These are phyloP conservation scores for Tetrao urogallus DNA, from an alignment of 2,113 vertebrate genomes.

Conservation along the genomic window DNA sequence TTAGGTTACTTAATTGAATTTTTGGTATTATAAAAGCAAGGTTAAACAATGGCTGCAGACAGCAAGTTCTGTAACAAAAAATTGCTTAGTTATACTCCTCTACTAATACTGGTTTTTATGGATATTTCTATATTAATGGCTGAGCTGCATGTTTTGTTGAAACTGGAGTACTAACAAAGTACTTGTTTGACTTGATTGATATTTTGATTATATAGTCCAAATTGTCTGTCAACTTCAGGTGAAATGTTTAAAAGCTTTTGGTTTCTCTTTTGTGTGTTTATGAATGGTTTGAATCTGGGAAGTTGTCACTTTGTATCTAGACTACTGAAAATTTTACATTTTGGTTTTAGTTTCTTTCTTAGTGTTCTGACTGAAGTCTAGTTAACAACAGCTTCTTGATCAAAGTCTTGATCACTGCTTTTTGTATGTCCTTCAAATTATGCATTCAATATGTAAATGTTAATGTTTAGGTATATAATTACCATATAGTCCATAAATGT, in stretches of 20 bases:
- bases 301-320: neutral
- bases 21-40: slow-evolving; percentile 26
- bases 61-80: slow-evolving; percentile 23
- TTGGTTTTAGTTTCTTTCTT: neutral
- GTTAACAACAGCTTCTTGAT: neutral
- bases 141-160: slow-evolving; percentile 3
- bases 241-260: neutral
- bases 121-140: neutral
- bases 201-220: neutral
- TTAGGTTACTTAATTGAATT: slow-evolving; percentile 54
- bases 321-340: neutral
- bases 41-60: slow-evolving; percentile 26
- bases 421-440: neutral
- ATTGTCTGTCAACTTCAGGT: neutral
- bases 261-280: neutral
- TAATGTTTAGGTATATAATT: neutral
- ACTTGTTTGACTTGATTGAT: neutral
- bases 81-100: slow-evolving; percentile 31
- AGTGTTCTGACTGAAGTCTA: neutral
- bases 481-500: neutral
- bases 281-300: neutral
- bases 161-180: neutral
- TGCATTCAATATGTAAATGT: neutral
- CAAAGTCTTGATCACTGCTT: neutral
- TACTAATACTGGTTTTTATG: slow-evolving; percentile 6